phyloP scores from a whole-genome alignment of 2,113 vertebrate species.

The Solenodon paradoxus region DNA sequence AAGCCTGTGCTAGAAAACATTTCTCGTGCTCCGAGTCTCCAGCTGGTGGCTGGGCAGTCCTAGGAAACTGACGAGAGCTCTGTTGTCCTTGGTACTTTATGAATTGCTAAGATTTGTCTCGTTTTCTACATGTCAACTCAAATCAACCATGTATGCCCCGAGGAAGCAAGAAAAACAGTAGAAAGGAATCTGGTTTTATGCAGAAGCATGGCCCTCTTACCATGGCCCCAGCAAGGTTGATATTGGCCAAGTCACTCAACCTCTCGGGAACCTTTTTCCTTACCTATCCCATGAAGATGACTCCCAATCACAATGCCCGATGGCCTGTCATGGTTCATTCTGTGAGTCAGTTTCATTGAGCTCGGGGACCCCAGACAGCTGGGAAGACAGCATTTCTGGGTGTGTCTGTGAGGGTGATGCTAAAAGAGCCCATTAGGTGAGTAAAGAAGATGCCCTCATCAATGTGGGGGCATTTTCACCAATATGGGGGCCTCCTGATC shows the following conservation, averaged over 20 bases:
- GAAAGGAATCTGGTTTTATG: not conserved
- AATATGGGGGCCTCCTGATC: too few species aligned
- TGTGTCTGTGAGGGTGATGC: not conserved
- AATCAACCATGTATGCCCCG: too few species aligned
- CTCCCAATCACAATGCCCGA: not conserved
- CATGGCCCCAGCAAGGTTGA: accelerated
- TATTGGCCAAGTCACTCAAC: too few species aligned
- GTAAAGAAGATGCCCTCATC: not conserved
- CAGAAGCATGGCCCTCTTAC: not conserved
- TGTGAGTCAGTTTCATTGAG: not conserved
- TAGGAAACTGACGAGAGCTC: not conserved
- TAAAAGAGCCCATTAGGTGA: too few species aligned
- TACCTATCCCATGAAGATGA: accelerated
- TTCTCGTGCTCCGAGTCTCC: not conserved
- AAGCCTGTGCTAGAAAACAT: not conserved
- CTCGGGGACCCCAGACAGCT: not conserved
- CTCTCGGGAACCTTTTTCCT: not conserved
- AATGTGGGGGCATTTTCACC: too few species aligned
- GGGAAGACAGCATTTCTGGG: not conserved
- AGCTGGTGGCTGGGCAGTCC: accelerated
- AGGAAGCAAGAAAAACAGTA: not conserved
- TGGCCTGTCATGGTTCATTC: not conserved
- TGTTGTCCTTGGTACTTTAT: not conserved
- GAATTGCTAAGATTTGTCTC: not conserved
- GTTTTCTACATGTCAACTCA: not conserved